Conservation (phyloP, 2,888 invertebrate species). For the Trichopria drosophilae region DNA sequence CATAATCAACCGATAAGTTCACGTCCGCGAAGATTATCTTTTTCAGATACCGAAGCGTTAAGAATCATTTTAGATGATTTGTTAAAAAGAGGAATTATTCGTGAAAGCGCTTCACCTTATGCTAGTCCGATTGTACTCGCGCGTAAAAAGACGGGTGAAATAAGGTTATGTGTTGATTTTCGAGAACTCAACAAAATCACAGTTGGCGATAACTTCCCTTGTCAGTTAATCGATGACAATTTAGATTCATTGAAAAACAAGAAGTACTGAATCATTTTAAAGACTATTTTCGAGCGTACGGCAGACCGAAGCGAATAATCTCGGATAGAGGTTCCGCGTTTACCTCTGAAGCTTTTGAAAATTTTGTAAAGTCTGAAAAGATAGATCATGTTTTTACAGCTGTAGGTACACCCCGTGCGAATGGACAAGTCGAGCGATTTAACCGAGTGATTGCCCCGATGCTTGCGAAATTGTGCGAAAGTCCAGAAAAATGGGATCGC, state of each 20-base stretch:
- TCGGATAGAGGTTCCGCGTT: constrained; percentile 43
- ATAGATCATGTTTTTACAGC: constrained; percentile 38
- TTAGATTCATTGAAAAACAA: neutral
- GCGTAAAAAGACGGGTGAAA: no score
- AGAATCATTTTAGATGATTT: no score
- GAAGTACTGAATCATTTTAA: constrained; percentile 24
- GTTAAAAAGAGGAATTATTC: no score
- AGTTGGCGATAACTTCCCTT: no score
- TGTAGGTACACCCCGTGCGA: constrained; percentile 39
- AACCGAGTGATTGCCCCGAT: constrained; percentile 37
- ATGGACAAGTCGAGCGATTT: constrained; percentile 42
- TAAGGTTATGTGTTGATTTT: constrained; percentile 12
- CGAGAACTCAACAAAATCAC: no score
- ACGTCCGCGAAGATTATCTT: no score
- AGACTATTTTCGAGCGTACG: constrained; percentile 32
- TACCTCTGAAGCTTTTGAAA: constrained; percentile 38
- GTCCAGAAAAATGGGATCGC: constrained; percentile 24
- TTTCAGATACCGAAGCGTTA: no score
- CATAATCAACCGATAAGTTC: no score
- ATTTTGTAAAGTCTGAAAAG: constrained; percentile 30
- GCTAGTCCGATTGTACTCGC: no score
- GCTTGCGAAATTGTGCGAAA: constrained; percentile 33
- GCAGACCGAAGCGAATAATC: constrained; percentile 34
- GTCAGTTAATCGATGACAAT: no score
- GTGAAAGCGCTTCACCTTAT: no score